phyloP scores from a whole-genome alignment of 2,888 invertebrate genomes.

The Plagodis pulveraria region DNA sequence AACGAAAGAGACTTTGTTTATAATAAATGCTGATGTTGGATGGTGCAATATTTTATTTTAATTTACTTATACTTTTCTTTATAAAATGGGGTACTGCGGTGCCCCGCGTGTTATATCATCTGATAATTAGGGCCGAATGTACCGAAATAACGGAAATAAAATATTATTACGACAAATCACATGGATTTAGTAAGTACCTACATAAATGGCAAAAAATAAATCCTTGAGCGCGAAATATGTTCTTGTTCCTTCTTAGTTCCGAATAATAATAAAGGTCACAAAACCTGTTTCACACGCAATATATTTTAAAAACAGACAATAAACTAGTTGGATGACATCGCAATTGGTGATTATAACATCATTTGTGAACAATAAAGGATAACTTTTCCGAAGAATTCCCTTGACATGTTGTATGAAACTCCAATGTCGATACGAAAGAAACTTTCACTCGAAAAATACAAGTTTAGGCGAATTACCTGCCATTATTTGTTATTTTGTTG shows the following conservation, averaged over 20 bases:
- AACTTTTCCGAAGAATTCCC: background rate
- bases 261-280: constrained; percentile 23
- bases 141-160: background rate
- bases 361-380: constrained; percentile 1
- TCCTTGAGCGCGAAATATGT: constrained; percentile 24
- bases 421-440: constrained; percentile 13
- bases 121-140: no score
- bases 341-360: constrained; percentile 1
- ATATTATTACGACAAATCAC: background rate
- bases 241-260: constrained; percentile 19
- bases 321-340: constrained; percentile 1
- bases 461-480: constrained; percentile 56
- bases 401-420: constrained; percentile 9
- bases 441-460: constrained; percentile 66
- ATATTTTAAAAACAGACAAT: background rate
- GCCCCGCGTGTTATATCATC: no score
- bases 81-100: no score
- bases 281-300: constrained; percentile 24
- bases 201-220: constrained; percentile 13
- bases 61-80: no score
- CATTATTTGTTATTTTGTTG: constrained; percentile 45
- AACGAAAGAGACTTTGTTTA: no score
- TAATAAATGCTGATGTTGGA: no score
- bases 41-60: no score
- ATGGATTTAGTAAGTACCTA: background rate